phyloP scores from a whole-genome alignment of 64 coral and sea anemone species.

The Catalaphyllia jardinei region DNA sequence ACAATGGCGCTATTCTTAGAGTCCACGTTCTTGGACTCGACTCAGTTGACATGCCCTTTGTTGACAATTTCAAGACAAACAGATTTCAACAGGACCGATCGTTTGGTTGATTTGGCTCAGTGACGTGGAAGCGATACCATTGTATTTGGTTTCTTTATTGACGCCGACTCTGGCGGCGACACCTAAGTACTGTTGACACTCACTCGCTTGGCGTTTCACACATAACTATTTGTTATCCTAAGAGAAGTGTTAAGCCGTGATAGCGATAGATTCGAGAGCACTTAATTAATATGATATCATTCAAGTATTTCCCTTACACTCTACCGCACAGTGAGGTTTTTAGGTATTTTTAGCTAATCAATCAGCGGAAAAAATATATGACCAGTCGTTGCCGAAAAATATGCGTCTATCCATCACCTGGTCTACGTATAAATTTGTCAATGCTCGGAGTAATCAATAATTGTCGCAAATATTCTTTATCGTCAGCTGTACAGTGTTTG shows the following conservation, averaged over 20 bases:
- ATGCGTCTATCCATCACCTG: not conserved
- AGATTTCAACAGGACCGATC: constrained; percentile 22
- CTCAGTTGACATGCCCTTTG: constrained; percentile 9
- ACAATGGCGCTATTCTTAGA: not conserved
- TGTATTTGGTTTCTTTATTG: constrained; percentile 35
- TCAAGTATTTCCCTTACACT: not conserved
- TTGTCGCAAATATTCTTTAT: constrained; percentile 17
- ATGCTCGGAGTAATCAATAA: constrained; percentile 23
- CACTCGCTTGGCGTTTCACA: constrained; percentile 21
- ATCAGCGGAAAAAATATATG: not conserved
- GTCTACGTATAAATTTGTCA: not conserved
- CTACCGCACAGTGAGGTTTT: not conserved
- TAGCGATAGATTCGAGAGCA: constrained; percentile 6
- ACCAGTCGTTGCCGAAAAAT: not conserved
- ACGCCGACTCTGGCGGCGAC: constrained; percentile 36
- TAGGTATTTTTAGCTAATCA: not conserved
- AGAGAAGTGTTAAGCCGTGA: constrained; percentile 32
- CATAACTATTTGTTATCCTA: constrained; percentile 37
- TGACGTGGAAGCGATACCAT: constrained; percentile 22
- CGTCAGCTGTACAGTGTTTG: not conserved
- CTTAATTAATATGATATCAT: constrained; percentile 42
- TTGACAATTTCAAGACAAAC: constrained; percentile 46
- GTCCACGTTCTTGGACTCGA: not conserved
- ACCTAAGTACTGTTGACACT: constrained; percentile 32
- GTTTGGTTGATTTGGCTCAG: not conserved